Evolutionary conservation across 2,797 vertebrate species (phyloP).

Genomic region (Potorous gilbertii): DNA sequence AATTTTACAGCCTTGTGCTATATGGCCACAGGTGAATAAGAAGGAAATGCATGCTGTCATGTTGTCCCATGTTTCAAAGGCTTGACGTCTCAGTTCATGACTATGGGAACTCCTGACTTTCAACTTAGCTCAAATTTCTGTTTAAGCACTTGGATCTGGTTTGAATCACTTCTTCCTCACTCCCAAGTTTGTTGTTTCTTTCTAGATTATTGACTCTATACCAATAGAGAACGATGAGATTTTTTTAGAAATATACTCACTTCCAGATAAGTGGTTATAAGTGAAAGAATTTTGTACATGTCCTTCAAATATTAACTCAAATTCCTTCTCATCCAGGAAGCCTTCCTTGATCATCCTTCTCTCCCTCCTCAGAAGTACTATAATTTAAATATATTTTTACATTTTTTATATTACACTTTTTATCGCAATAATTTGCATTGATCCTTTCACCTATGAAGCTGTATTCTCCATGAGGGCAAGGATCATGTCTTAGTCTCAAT

Average conservation of each 20-base stretch:
- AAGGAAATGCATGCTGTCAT: not conserved
- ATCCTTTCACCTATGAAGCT: not conserved
- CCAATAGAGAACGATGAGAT: not conserved
- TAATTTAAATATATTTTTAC: not conserved
- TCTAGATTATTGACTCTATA: not conserved
- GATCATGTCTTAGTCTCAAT: not conserved
- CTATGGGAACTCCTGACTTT: not conserved
- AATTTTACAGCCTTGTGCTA: not conserved
- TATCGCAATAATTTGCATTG: not conserved
- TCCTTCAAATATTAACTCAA: not conserved
- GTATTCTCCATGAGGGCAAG: not conserved
- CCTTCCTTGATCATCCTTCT: not conserved
- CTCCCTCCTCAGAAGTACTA: not conserved
- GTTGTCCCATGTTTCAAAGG: not conserved
- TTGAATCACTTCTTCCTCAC: not conserved
- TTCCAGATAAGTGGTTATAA: not conserved
- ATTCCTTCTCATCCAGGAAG: not conserved
- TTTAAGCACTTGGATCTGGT: not conserved
- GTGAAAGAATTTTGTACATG: not conserved
- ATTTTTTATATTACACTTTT: not conserved
- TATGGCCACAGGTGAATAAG: not conserved
- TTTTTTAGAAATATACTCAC: not conserved
- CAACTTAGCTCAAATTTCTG: not conserved
- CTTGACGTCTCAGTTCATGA: not conserved
- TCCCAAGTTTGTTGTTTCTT: not conserved